Base-by-base conservation (phyloP, 2,888 invertebrate genomes). In the Atherix ibis region DNA sequence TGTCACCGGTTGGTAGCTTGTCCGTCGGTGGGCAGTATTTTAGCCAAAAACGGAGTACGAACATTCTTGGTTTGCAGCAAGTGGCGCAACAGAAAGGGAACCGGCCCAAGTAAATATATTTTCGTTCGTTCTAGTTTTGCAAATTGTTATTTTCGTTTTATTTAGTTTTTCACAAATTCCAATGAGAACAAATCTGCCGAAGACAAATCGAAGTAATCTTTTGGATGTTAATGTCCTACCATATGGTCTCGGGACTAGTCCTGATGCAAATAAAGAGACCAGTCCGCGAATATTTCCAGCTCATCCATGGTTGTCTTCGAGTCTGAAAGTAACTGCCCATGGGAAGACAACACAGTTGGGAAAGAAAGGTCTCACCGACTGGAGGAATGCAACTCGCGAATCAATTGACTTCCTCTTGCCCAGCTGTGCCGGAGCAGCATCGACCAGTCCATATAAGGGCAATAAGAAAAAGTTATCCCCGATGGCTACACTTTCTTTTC, bases 391-490 rank as follows among this genome's bases (percentile, higher is more conserved):
- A 8, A 35, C 41, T 14, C 34, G 36, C 15, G 37, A 42, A 19
- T 34, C 32, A 8, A 36, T 31, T 36, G 42, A 43, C 37, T 40
- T 41, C 34, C 34, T 43, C 27, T 37, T 42, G 28, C 43, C 44
- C 37, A 43, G 41, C 35, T 44, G 40, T 34, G 40, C 44, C 15
- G 44, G 44, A 30, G n/a, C n/a, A n/a, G 29, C 38, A 17, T 34
- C 37, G 26, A 40, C 40, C 36, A 39, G 39, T 31, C 42, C 42
- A 24, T 42, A 40, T 34, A 42, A 40, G 31, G 40, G 42, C 19
- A 35, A 31, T 26, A 44, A 39, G 25, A 44, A 44, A 36, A 43
- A 43, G 31, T 30, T 42, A 8, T 40, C 42, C n/a, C 40, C 41
- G 13, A 39, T 44, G 39, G 36, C 42, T 25, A 41, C 37, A 27